These are phyloP conservation scores for Alviniconcha strummeri DNA, from an alignment of 2,888 invertebrate species.

Conservation along the genomic window DNA sequence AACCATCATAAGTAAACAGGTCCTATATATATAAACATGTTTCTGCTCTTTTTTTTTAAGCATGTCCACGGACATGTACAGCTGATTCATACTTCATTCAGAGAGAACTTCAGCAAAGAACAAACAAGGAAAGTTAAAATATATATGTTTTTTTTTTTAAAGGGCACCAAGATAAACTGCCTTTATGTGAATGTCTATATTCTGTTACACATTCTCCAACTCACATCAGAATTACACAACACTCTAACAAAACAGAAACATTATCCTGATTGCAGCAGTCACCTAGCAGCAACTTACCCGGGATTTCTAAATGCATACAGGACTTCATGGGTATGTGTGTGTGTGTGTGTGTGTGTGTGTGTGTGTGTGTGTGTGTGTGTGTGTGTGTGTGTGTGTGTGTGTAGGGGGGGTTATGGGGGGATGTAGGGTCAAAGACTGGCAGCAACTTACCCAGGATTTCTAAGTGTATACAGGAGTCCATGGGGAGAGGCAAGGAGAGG, in stretches of 20 bases:
- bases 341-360: too few relatives aligned
- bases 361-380: slow-evolving; percentile 77
- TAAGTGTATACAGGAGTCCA: slow-evolving; percentile 88
- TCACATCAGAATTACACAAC: too few relatives aligned
- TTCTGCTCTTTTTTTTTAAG: background rate
- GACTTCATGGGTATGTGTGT: slow-evolving; percentile 84
- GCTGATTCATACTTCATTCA: background rate
- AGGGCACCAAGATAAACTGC: too few relatives aligned
- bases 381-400: too few relatives aligned
- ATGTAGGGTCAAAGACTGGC: slow-evolving; percentile 81
- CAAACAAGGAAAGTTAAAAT: too few relatives aligned
- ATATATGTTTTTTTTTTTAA: too few relatives aligned
- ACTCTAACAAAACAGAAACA: too few relatives aligned
- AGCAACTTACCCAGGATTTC: slow-evolving; percentile 82
- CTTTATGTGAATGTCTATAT: too few relatives aligned
- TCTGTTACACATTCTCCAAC: too few relatives aligned
- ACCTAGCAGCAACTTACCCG: slow-evolving; percentile 76
- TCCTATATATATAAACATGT: background rate
- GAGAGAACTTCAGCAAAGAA: too few relatives aligned
- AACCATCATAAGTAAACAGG: background rate
- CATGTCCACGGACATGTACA: background rate
- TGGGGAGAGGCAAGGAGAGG: slow-evolving; percentile 90
- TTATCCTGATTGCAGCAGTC: too few relatives aligned
- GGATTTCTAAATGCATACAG: slow-evolving; percentile 84
- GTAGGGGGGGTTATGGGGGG: too few relatives aligned